A percentile compares a stretch with the other conserved stretches of the same genome.
Evolutionary conservation across 2,113 vertebrate species (phyloP).

Genomic region (Anolis sagrei): DNA sequence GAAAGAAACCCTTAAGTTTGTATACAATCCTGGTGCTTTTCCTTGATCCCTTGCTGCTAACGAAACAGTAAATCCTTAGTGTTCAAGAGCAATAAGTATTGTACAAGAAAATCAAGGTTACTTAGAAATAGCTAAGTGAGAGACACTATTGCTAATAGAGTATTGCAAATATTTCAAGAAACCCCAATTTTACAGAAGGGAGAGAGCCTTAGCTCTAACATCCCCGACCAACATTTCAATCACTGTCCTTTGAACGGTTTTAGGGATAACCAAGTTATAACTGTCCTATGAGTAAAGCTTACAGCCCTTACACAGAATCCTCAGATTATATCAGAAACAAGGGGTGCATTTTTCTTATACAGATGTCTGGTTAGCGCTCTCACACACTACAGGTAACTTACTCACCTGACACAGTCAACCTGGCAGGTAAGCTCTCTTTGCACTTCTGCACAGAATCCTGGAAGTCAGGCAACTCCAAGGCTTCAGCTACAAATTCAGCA

Average conservation of each 20-base stretch:
- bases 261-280: not conserved
- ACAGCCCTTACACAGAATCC: not conserved
- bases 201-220: not conserved
- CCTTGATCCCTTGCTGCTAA: not conserved
- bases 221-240: not conserved
- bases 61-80: not conserved
- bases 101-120: not conserved
- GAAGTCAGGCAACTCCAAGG: slow-evolving; percentile 86
- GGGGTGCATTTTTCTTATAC: not conserved
- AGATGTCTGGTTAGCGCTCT: not conserved
- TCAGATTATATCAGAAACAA: not conserved
- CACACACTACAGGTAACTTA: not conserved
- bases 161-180: not conserved
- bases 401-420: slow-evolving; percentile 48
- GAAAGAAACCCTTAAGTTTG: not conserved
- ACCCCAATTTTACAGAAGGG: not conserved
- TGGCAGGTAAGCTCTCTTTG: slow-evolving; percentile 59
- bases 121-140: not conserved
- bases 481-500: slow-evolving; percentile 85
- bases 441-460: slow-evolving; percentile 83
- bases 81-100: not conserved
- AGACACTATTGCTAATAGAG: not conserved
- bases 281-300: not conserved
- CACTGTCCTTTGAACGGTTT: not conserved
- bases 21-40: not conserved